phyloP scores from a whole-genome alignment of 2,888 invertebrate genomes.

The Brassicogethes aeneus region DNA sequence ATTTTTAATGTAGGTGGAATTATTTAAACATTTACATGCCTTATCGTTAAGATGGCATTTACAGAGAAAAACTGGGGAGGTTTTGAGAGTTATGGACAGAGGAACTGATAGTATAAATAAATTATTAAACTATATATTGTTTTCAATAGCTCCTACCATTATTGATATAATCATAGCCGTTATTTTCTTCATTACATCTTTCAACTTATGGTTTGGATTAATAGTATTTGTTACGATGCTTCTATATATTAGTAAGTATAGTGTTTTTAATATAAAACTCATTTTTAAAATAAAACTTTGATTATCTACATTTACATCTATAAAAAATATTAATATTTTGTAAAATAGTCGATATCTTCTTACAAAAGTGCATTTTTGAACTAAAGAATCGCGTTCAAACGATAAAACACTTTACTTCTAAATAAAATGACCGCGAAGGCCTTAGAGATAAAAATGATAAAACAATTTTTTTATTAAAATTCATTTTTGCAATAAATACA shows the following conservation, averaged over 20 bases:
- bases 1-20: constrained; percentile 52
- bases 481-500: too few relatives aligned
- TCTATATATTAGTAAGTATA: constrained; percentile 76
- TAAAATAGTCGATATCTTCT: too few relatives aligned
- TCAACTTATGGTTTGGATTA: constrained; percentile 91
- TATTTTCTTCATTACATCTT: constrained; percentile 75
- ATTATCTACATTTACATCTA: too few relatives aligned
- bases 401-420: too few relatives aligned
- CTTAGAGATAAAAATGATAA: too few relatives aligned
- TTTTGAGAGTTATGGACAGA: constrained; percentile 91
- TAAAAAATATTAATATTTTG: constrained; percentile 2
- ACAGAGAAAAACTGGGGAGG: constrained; percentile 92
- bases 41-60: constrained; percentile 93
- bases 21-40: constrained; percentile 82
- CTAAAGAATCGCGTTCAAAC: neutral
- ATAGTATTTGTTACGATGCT: constrained; percentile 92
- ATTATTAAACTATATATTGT: constrained; percentile 83
- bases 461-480: too few relatives aligned
- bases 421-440: too few relatives aligned
- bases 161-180: constrained; percentile 88
- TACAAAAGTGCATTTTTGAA: too few relatives aligned
- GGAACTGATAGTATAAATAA: constrained; percentile 96
- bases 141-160: constrained; percentile 89
- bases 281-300: neutral
- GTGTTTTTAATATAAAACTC: too few relatives aligned